A percentile compares a stretch with the other conserved stretches of the same genome.
Evolutionary conservation across 2,113 vertebrate species (phyloP).

Genomic region (Neodon shergylaensis): DNA sequence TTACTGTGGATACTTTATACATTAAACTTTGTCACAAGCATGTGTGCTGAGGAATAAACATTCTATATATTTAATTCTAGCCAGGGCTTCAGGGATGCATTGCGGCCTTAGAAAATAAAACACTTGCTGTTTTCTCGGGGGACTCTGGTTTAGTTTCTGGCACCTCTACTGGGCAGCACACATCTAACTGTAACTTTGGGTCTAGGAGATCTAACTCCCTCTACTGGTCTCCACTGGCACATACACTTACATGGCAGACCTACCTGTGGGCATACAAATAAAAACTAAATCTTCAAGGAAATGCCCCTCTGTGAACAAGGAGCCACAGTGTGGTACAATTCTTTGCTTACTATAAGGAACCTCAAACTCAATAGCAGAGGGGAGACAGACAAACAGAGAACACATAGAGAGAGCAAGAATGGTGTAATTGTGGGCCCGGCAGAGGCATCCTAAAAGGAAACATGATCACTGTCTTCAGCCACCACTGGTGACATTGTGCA

Average conservation of each 20-base stretch:
- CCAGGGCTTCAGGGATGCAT: background rate
- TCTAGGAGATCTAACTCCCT: background rate
- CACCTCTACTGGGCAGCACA: background rate
- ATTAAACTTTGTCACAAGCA: background rate
- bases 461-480: accelerated
- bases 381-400: background rate
- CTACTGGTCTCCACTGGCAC: no score
- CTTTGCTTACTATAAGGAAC: background rate
- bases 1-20: background rate
- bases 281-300: background rate
- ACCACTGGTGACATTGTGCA: background rate
- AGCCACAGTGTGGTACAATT: background rate
- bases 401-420: background rate
- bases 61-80: background rate
- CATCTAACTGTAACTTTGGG: background rate
- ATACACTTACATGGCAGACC: background rate
- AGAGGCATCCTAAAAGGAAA: background rate
- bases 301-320: no score
- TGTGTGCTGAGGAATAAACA: background rate
- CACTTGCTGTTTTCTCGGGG: background rate
- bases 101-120: background rate
- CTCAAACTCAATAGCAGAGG: background rate
- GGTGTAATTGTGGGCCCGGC: no score
- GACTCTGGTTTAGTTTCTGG: background rate
- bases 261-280: background rate